phyloP scores from a whole-genome alignment of 2,113 vertebrate genomes.

The Hystrix cristata region DNA sequence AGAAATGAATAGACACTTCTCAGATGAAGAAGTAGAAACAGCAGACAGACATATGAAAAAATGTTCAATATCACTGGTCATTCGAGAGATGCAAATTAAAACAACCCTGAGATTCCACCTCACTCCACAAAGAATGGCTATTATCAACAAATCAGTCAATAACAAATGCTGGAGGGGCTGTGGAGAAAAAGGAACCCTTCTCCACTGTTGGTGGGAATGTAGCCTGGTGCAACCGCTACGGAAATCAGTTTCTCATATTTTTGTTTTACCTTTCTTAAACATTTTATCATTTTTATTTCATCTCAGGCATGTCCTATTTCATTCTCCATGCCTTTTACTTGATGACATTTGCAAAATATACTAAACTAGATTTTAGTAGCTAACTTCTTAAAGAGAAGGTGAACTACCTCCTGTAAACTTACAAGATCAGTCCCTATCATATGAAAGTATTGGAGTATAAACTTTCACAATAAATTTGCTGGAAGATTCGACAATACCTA shows the following conservation, averaged over 20 bases:
- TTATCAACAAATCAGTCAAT: too few relatives aligned
- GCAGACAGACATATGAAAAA: too few relatives aligned
- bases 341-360: neutral
- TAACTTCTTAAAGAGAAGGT: neutral
- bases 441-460: neutral
- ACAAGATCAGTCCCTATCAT: neutral
- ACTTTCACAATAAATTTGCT: neutral
- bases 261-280: slow-evolving; percentile 15
- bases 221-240: too few relatives aligned
- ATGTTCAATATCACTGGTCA: too few relatives aligned
- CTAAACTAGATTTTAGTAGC: neutral
- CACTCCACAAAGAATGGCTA: too few relatives aligned
- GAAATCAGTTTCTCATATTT: neutral
- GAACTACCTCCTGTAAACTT: neutral
- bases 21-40: too few relatives aligned
- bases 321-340: neutral
- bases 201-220: too few relatives aligned
- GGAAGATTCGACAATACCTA: neutral
- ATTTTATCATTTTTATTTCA: neutral
- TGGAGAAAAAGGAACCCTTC: too few relatives aligned
- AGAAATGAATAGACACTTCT: too few relatives aligned
- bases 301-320: neutral
- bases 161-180: too few relatives aligned
- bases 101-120: too few relatives aligned
- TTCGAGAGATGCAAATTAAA: too few relatives aligned